Evolutionary conservation across 2,888 invertebrate genomes (phyloP).

Genomic region (Zeuzera pyrina): DNA sequence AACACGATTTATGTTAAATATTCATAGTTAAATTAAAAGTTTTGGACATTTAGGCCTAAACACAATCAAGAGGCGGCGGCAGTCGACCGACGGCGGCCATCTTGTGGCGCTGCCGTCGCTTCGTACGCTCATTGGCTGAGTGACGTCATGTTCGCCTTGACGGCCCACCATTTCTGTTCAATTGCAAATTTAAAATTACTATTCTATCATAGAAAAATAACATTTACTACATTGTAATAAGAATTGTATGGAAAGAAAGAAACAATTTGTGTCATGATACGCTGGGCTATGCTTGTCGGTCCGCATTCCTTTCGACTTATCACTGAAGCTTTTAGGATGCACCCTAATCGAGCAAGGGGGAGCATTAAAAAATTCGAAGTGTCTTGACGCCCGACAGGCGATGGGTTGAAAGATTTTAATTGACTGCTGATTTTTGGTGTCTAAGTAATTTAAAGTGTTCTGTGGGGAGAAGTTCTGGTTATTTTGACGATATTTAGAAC

Average conservation of each 20-base stretch:
- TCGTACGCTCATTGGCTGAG: slow-evolving; percentile 60
- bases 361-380: slow-evolving; percentile 56
- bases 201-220: slow-evolving; percentile 24
- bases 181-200: slow-evolving; percentile 29
- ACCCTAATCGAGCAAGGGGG: slow-evolving; percentile 61
- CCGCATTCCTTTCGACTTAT: slow-evolving; percentile 67
- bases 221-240: slow-evolving; percentile 24
- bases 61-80: slow-evolving; percentile 58
- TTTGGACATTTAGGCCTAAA: slow-evolving; percentile 57
- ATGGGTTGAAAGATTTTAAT: slow-evolving; percentile 60
- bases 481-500: too few species aligned
- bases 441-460: too few species aligned
- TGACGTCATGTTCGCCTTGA: slow-evolving; percentile 69
- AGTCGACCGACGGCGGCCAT: slow-evolving; percentile 62
- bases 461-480: too few species aligned
- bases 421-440: slow-evolving; percentile 52
- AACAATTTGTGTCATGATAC: slow-evolving; percentile 31
- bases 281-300: slow-evolving; percentile 56
- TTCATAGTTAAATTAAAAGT: not conserved
- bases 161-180: slow-evolving; percentile 58
- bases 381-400: slow-evolving; percentile 47
- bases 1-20: not conserved
- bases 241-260: slow-evolving; percentile 16
- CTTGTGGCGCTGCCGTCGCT: slow-evolving; percentile 68
- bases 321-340: slow-evolving; percentile 67